phyloP scores from a whole-genome alignment of 2,888 invertebrate species.

The Parnassius mnemosyne region DNA sequence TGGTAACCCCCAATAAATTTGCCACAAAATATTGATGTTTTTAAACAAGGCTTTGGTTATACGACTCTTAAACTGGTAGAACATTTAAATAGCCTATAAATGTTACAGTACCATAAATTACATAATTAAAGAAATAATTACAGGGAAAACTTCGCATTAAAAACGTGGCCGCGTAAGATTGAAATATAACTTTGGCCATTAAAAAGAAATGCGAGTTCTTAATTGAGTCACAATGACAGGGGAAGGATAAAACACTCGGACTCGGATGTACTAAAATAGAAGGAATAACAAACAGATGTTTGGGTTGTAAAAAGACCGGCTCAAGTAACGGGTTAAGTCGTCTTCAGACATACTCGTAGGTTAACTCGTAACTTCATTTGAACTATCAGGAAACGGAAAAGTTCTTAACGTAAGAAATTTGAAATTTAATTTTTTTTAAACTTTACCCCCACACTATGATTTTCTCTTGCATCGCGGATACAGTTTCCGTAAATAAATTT shows the following conservation, averaged over 20 bases:
- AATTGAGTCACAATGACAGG: conserved; percentile 70
- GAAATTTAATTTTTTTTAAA: too few relatives aligned
- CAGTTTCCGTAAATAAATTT: too few relatives aligned
- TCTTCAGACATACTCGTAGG: conserved; percentile 30
- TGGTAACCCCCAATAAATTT: conserved; percentile 11
- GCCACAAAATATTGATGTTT: conserved; percentile 1
- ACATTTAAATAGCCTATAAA: conserved; percentile 30
- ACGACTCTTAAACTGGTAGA: conserved; percentile 14
- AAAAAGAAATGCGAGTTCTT: conserved; percentile 59
- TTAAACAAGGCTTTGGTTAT: conserved; percentile 9
- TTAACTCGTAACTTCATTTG: too few relatives aligned
- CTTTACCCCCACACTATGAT: too few relatives aligned
- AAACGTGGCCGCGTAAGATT: conserved; percentile 44
- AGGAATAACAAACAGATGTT: conserved; percentile 71
- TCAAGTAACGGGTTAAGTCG: conserved; percentile 48
- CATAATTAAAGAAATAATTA: conserved; percentile 60
- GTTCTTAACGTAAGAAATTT: too few relatives aligned
- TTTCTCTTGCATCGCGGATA: too few relatives aligned
- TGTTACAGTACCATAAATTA: conserved; percentile 57
- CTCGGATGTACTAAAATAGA: conserved; percentile 68
- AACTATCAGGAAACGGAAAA: too few relatives aligned
- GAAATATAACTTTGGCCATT: conserved; percentile 61
- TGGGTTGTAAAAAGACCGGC: conserved; percentile 50
- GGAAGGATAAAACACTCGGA: conserved; percentile 53
- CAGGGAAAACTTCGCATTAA: conserved; percentile 53